phyloP scores from a whole-genome alignment of 1,140 invertebrate genomes.

The Ceratosolen fusciceps region DNA sequence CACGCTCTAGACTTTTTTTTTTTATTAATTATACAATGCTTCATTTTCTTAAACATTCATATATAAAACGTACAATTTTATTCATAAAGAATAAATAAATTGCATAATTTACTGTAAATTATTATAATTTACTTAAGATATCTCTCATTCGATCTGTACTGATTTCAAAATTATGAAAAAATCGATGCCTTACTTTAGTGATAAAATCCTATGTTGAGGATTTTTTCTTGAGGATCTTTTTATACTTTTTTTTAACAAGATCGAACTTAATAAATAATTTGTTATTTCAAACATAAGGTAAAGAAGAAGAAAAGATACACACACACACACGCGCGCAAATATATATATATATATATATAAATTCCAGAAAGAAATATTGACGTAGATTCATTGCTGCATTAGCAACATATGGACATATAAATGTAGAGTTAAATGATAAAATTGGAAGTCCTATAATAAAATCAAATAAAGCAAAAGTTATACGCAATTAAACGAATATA shows the following conservation, averaged over 20 bases:
- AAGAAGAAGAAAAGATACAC: constrained; percentile 19
- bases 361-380: constrained; percentile 32
- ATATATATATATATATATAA: constrained; percentile 16
- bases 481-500: neutral
- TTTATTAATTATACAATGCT: constrained; percentile 3
- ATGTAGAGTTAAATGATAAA: constrained; percentile 32
- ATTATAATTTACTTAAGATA: neutral
- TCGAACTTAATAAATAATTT: neutral
- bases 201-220: neutral
- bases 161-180: neutral
- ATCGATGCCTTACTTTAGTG: neutral
- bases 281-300: neutral
- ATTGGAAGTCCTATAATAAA: constrained; percentile 22
- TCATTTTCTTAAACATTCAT: neutral
- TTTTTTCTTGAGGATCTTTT: neutral
- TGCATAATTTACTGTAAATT: neutral
- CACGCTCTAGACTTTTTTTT: too few species aligned
- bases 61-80: neutral
- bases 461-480: neutral
- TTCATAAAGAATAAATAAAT: neutral
- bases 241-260: neutral
- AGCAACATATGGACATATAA: constrained; percentile 28
- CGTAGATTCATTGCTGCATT: constrained; percentile 33
- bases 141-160: neutral
- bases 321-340: neutral